Evolutionary conservation across 2,888 invertebrate species (phyloP), one percentile per base, ranked within the genome.

Genomic region (Chrysina gloriosa): DNA sequence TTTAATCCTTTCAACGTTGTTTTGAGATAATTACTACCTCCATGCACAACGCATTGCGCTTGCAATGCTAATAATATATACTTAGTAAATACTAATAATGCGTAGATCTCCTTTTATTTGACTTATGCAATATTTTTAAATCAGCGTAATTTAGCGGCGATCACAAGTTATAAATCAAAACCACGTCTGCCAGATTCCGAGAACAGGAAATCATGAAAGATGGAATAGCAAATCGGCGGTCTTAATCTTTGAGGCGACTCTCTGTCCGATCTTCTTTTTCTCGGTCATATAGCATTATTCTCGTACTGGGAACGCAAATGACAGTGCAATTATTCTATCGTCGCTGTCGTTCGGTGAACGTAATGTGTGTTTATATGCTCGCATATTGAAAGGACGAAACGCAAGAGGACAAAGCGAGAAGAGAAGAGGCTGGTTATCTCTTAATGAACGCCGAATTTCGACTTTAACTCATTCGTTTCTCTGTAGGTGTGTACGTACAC

Each of bases 311-410:
- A 61, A 61, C 27, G 58, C 42, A 42, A 45, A 61, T 61, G 58
- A 66, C 66, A 48, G 47, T 66, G 66, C 58, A 66, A 66, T 66
- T 66, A 66, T 61, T 56, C 42, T 47, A 66, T 61, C 66, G 47
- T 34, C 61, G 58, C 52, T 42, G 27, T 61, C 58, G 58, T 25
- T 61, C 58, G 42, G 25, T 61, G 42, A 61, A 42, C 16, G 27
- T 42, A 25, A 61, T 42, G 42, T 25, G 42, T 42, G 21, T n/a
- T 25, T 42, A 25, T 27, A 34, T 16, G 27, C 27, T 25, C 9
- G 16, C 21, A 45, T 16, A 42, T 42, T 42, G 19, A 29, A 14
- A 16, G 45, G 29, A 16, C 23, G n/a, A 45, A 42, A 42, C 11
- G 9, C n/a, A 25, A 27, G 42, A 36, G 27, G 9, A 52, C n/a